Evolutionary conservation across 2,113 vertebrate genomes (phyloP).

Genomic region (Rhombomys opimus): DNA sequence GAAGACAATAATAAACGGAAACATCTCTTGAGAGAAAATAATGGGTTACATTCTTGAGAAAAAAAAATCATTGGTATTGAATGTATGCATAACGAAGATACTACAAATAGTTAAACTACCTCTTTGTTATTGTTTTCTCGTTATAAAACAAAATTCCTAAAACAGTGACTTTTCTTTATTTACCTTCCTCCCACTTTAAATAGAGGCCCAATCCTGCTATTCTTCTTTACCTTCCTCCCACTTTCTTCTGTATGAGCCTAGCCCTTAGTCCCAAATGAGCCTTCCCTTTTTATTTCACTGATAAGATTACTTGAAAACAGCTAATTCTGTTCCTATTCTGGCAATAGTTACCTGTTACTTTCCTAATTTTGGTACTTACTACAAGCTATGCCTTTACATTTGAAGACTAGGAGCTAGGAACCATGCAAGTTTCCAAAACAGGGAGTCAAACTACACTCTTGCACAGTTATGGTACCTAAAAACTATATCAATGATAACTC

Average conservation of each 20-base stretch:
- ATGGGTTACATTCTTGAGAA: neutral
- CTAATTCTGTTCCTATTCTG: neutral
- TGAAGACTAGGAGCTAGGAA: neutral
- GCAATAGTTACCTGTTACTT: neutral
- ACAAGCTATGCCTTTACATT: neutral
- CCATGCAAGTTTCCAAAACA: neutral
- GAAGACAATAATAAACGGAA: constrained; percentile 3
- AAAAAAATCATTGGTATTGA: neutral
- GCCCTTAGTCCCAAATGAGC: rapidly evolving
- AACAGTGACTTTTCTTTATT: neutral
- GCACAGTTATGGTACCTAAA: neutral
- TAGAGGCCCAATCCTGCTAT: neutral
- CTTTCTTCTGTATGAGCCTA: neutral
- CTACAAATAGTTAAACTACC: neutral
- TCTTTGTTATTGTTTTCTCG: neutral
- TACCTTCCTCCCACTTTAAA: neutral
- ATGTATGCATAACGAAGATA: neutral
- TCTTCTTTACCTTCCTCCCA: neutral
- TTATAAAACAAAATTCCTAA: neutral
- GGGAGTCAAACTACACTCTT: neutral
- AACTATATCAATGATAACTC: neutral
- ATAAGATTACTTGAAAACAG: neutral
- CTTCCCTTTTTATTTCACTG: neutral
- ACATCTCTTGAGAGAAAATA: neutral
- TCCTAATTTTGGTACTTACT: neutral